Evolutionary conservation across 2,888 invertebrate species (phyloP), one percentile per base, ranked within the genome.

Genomic region (Caenorhabditis sp.): DNA sequence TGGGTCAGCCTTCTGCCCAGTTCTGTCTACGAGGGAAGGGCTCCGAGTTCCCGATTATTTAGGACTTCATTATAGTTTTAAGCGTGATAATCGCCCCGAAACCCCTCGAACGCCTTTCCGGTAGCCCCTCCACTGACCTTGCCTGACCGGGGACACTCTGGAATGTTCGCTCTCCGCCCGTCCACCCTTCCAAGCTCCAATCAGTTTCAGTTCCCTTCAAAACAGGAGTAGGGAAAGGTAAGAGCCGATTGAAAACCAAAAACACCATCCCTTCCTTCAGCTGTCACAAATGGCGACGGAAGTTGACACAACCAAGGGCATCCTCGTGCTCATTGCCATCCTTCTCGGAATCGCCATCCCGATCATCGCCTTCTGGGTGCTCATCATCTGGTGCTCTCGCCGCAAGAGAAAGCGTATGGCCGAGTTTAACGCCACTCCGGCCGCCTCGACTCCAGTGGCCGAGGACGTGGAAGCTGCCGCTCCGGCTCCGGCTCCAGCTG

Each of bases 341-440:
- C 63, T 63, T n/a, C 52, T 63, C 43, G 53, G 43, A 35, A 53
- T 63, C 24, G 63, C 63, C 45, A 43, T 53, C 26, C 63, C 63
- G 7, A 63, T 55, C 43, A 35, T 46, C 45, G 32, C 50, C 24
- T 63, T 63, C 62, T 63, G 62, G 62, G 62, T 63, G n/a, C 45
- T 53, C 53, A 63, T 63, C 32, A 35, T 53, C 32, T 63, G 63
- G 63, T 53, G 63, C 13, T 63, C 63, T 4, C 53, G 45, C 13
- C 53, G 53, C 24, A 55, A 63, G 53, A 43, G 53, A 45, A 63
- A 63, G 53, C 43, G 63, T n/a, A 53, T 63, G 53, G 63, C 63
- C 24, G 63, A 45, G 13, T 63, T 53, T 53, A 43, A 35, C 43
- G 41, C 41, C 17, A 30, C 52, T 8, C 20, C 39, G n/a, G 52